phyloP scores from a whole-genome alignment of 2,113 vertebrate genomes.

The Macquaria ambigua region DNA sequence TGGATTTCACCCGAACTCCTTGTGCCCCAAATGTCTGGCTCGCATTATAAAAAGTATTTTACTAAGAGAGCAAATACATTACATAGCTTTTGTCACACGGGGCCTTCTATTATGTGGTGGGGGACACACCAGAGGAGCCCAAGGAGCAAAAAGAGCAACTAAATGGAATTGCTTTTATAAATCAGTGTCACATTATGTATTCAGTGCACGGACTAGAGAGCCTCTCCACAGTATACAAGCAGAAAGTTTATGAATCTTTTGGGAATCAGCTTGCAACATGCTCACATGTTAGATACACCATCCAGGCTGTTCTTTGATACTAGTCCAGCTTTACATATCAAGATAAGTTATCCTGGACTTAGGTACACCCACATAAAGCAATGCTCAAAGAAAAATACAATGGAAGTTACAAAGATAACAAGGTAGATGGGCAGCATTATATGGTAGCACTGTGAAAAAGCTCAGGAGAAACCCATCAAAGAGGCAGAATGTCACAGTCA shows the following conservation, averaged over 20 bases:
- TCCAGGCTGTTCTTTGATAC: constrained; percentile 43
- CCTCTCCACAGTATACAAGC: constrained; percentile 63
- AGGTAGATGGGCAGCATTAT: constrained; percentile 18
- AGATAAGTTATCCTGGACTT: constrained; percentile 44
- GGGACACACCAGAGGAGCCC: constrained; percentile 64
- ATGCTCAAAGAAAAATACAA: background rate
- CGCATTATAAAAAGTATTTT: constrained; percentile 64
- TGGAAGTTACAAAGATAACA: background rate
- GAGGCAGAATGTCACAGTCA: constrained; percentile 41
- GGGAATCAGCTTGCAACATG: constrained; percentile 52
- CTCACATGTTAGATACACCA: constrained; percentile 44
- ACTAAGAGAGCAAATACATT: constrained; percentile 74
- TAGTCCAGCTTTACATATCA: constrained; percentile 39
- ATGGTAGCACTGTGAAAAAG: constrained; percentile 23
- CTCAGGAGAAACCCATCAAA: constrained; percentile 56
- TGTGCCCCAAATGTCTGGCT: constrained; percentile 49
- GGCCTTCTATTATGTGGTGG: constrained; percentile 74
- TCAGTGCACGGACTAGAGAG: constrained; percentile 64
- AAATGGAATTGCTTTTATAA: constrained; percentile 82
- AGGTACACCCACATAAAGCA: constrained; percentile 2
- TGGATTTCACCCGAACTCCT: constrained; percentile 55
- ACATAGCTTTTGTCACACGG: constrained; percentile 73
- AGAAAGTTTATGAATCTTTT: constrained; percentile 68
- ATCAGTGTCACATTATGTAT: constrained; percentile 82
- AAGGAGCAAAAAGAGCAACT: constrained; percentile 75